Evolutionary conservation across 1,140 invertebrate species (phyloP), one percentile per base, ranked within the genome.

Genomic region (Subanguina moxae): DNA sequence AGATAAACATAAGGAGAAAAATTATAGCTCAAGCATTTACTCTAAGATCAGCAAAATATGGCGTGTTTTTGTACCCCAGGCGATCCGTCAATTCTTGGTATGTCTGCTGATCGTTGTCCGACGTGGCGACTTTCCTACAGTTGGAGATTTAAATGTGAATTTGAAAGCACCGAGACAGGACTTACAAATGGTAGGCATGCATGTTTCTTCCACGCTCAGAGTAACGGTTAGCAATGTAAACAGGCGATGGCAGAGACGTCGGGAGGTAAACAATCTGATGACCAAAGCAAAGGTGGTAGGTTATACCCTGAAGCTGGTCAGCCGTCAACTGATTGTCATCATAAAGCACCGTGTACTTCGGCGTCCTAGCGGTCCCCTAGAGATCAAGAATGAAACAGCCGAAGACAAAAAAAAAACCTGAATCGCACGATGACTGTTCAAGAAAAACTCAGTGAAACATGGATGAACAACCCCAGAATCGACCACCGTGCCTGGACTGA

Each of bases 211-310:
- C 71, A 15, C 71, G 56, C 48, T 73, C 58, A 21, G 72, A 64
- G 19, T 73, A 73, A 23, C 57, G 58, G 19, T 72, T 43, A 46
- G 71, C 71, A 43, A 73, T 76, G 25, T 71, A 73, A 19, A 74
- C 56, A 25, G 70, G 70, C 1, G 70, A 70, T 23, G 69, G 73
- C 13, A 71, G 57, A 0, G 23, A 61, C 5, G 27, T 71, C 9
- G 58, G 65, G 5, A 61, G n/a, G 48, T 30, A 57, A 17, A 76
- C 71, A 25, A 74, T 74, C 57, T 74, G 73, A 58, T 76, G 72
- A 3, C 73, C 68, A 57, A 68, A 76, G 38, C 73, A 74, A 23
- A 74, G 74, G 23, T 73, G 45, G 23, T 74, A 72, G n/a, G 73
- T 74, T 13, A 72, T 43, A 23, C 46, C 42, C 45, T 74, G 46